phyloP scores from a whole-genome alignment of 1,140 invertebrate genomes.

The Cardiocondyla obscurior region DNA sequence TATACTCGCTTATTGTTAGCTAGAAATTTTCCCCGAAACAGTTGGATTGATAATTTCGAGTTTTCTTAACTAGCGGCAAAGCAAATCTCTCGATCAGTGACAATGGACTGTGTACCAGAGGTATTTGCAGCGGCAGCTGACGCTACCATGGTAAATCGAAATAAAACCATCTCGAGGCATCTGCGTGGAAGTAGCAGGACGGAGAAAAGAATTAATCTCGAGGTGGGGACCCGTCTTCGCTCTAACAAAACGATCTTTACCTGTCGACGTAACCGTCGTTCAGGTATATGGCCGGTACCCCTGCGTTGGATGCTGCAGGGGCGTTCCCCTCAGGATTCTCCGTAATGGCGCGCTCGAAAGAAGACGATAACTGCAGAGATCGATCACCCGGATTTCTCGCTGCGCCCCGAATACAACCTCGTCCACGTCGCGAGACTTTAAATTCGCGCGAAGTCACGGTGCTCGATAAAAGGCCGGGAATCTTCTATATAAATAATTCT shows the following conservation, averaged over 20 bases:
- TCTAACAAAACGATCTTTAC: constrained; percentile 35
- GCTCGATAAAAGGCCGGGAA: neutral
- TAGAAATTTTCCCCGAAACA: too few relatives aligned
- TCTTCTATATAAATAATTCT: neutral
- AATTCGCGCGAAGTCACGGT: neutral
- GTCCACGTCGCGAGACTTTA: neutral
- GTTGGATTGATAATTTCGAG: too few relatives aligned
- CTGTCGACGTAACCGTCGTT: constrained; percentile 69
- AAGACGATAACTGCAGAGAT: constrained; percentile 15
- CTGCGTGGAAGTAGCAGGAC: neutral
- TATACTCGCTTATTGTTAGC: too few relatives aligned
- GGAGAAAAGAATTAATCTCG: constrained; percentile 34
- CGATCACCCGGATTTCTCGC: constrained; percentile 14
- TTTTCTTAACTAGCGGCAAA: neutral
- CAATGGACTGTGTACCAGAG: neutral
- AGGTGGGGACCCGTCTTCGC: neutral
- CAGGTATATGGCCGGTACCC: constrained; percentile 60
- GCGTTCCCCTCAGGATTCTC: constrained; percentile 61
- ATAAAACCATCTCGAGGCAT: constrained; percentile 2
- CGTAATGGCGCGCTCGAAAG: constrained; percentile 67
- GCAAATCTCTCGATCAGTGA: neutral
- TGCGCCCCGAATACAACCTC: neutral
- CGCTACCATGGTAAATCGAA: neutral
- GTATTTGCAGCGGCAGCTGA: constrained; percentile 10
- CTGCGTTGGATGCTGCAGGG: constrained; percentile 67